Conservation (phyloP, 2,113 vertebrate species). For the Platichthys flesus region DNA sequence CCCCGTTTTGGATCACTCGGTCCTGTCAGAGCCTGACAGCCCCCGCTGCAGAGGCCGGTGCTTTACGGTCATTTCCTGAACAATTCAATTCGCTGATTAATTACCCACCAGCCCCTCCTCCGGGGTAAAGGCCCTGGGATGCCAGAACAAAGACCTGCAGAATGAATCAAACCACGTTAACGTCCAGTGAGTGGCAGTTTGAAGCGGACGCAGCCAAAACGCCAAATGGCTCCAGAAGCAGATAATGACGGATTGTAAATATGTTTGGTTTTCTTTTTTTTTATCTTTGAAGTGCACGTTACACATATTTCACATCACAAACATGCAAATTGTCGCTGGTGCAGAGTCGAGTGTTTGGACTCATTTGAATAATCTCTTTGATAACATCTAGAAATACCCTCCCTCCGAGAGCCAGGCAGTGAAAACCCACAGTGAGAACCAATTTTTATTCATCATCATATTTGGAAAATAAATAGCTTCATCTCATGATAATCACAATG, state of each 20-base stretch:
- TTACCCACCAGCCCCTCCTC: background rate
- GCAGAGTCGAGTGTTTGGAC: slow-evolving; percentile 12
- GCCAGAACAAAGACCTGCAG: slow-evolving; percentile 35
- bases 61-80: slow-evolving; percentile 74
- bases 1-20: slow-evolving; percentile 55
- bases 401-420: slow-evolving; percentile 42
- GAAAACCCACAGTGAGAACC: slow-evolving; percentile 40
- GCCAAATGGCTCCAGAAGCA: background rate
- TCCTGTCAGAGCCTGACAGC: slow-evolving; percentile 59
- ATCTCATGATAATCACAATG: slow-evolving; percentile 62
- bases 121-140: slow-evolving; percentile 46
- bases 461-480: slow-evolving; percentile 69
- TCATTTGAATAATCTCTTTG: slow-evolving; percentile 63
- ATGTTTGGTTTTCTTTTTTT: background rate
- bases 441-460: slow-evolving; percentile 72
- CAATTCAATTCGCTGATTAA: slow-evolving; percentile 78
- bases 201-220: background rate
- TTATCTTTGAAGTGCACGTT: slow-evolving; percentile 35
- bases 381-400: slow-evolving; percentile 44
- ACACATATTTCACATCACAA: slow-evolving; percentile 46
- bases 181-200: slow-evolving; percentile 14
- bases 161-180: slow-evolving; percentile 53
- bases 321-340: slow-evolving; percentile 55
- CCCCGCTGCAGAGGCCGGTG: slow-evolving; percentile 43
- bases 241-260: slow-evolving; percentile 1